Evolutionary conservation across 2,888 invertebrate genomes (phyloP), one percentile per base, ranked within the genome.

Genomic region (Agonopterix alstromeriana): DNA sequence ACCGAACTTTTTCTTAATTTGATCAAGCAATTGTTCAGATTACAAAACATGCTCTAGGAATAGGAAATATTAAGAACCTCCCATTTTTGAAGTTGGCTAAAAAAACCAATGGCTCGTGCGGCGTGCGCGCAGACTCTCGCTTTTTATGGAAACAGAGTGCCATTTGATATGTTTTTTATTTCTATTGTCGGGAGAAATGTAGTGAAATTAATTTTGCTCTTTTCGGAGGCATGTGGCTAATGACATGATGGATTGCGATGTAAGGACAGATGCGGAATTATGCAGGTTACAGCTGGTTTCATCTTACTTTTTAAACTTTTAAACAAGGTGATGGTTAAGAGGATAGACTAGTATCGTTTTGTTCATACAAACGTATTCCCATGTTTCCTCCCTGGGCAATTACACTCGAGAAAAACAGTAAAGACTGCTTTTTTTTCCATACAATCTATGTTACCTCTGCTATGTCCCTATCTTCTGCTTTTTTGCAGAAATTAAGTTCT

Each of bases 21-120:
- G 76, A 81, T 82, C 81, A 80, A 17, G 59, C 79, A 82, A 83
- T 86, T 84, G 82, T 80, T 65, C 67, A 73, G 60, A 71, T 71
- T 68, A 73, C 73, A 73, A 73, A 74, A 64, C 70, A 69, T 69
- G 66, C 63, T 64, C 57, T 55, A 60, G 68, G 48, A 55, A 51
- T 47, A 48, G 48, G 60, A 60, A 64, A 62, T 27, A 7, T 27
- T 27, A 27, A 27, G 27, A 27, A 27, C 27, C 7, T 27, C 27
- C 27, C 27, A 27, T 27, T 27, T 27, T 27, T 27, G 27, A 27
- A 27, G 27, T 27, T 27, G 5, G 67, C 61, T 63, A 56, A 60
- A 63, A 70, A 74, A 82, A 75, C 77, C 63, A 42, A 49, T 70
- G 74, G 81, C 87, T 79, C 87, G 87, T 84, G 87, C 84, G 17